Evolutionary conservation across 2,888 invertebrate species (phyloP), one percentile per base, ranked within the genome.

Genomic region (Unio pictorum): DNA sequence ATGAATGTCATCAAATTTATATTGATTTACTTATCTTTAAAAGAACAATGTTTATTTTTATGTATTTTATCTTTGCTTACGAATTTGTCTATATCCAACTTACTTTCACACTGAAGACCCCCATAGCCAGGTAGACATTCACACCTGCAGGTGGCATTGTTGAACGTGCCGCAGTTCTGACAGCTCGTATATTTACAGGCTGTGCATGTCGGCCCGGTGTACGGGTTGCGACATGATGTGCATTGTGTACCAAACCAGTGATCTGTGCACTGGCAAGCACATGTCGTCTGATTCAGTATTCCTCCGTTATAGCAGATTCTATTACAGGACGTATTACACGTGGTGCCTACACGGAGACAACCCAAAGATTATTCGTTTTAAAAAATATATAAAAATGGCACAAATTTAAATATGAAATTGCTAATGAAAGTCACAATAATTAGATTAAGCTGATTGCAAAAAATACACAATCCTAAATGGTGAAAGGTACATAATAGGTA

Each of bases 231-330:
- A 66, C 78, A 78, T 11, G 45, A 45, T 18, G 65, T 56, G 63
- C 78, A 78, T 4, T 1, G 34, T 18, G 62, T 64, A 20, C 75
- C 78, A 23, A 64, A 69, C 18, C 72, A 73, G 18, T 70, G 59
- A 2, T 70, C 72, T 3, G 72, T 72, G 60, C 78, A 78, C 18
- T 62, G 61, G 60, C 78, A 78, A 1, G 54, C 55, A 28, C 78
- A 78, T 0, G 69, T 71, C 23, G 63, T 6, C 34, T 67, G 57
- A 54, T 68, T 61, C 7, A 71, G 60, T 3, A 62, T 54, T 28
- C 72, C 73, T 17, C 72, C 73, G 34, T 78, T 75, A 55, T 69
- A 64, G 64, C 78, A 78, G 56, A 63, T 62, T 23, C 67, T 75
- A 57, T 67, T 68, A 55, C 78, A 78, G 4, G 65, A 67, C 56